Base-by-base conservation (phyloP, 2,888 invertebrate genomes). In the Axea sp. region DNA sequence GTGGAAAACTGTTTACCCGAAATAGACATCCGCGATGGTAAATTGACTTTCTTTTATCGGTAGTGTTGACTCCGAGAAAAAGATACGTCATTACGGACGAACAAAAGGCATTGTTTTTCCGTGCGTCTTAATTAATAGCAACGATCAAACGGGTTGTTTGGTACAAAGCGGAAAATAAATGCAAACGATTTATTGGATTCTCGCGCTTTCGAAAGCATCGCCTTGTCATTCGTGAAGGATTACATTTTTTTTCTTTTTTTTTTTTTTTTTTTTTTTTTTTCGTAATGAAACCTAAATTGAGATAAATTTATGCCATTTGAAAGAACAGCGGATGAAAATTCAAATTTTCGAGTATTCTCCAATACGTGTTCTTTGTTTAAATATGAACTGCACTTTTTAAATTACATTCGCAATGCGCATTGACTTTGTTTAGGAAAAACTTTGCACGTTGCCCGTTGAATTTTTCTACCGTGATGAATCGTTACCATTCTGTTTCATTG, bases 141-240 rank as follows among this genome's bases (percentile, higher is more conserved):
- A 51, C 41, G 30, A 43, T 41, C 49, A 33, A 43, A 43, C 12
- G 39, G 22, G 24, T 41, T 51, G 9, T 51, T 64, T 51, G 45
- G 49, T 19, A 24, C 11, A 22, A 43, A 24, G 17, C 43, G 33
- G 22, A 41, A 39, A 41, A 51, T 64, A 24, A 64, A 51, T 51
- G 51, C 62, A 64, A 64, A 64, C 62, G 49, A 62, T 62, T 49
- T 62, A 62, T 62, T 62, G 39, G 49, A 37, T 41, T n/a, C n/a
- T n/a, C 24, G 35, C 12, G 37, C 24, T 28, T 60, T 60, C 17
- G 43, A 57, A 43, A 28, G 37, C 30, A 15, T 11, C 26, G 6
- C 1, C 19, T 41, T 51, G 39, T 49, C 49, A 41, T 51, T 41
- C 49, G 24, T 31, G 41, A 41, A 28, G 26, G 15, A 62, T 51